A percentile compares a stretch with the other conserved stretches of the same genome.
phyloP scores from a whole-genome alignment of 1,140 invertebrate species.

The Solen grandis region DNA sequence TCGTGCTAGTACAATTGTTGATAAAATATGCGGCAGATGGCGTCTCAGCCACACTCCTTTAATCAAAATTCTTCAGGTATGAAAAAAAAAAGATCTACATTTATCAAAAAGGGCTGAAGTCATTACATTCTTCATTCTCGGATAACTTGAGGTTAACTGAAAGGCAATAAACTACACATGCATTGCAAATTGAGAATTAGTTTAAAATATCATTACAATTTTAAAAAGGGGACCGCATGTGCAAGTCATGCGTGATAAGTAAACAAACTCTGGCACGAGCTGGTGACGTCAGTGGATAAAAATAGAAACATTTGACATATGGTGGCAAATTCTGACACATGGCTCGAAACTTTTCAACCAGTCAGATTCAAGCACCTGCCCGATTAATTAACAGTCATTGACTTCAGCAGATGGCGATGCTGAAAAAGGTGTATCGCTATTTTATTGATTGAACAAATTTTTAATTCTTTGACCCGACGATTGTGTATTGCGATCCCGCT shows the following conservation, averaged over 20 bases:
- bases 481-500: slow-evolving; percentile 33
- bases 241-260: background rate
- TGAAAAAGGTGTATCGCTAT: slow-evolving; percentile 46
- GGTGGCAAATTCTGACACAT: slow-evolving; percentile 51
- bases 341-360: slow-evolving; percentile 5
- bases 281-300: background rate
- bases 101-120: too few relatives aligned
- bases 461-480: slow-evolving; percentile 48
- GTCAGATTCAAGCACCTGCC: slow-evolving; percentile 38
- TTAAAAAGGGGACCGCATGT: too few relatives aligned
- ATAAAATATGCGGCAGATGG: background rate
- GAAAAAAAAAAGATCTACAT: too few relatives aligned
- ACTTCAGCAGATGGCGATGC: slow-evolving; percentile 36
- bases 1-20: background rate
- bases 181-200: too few relatives aligned
- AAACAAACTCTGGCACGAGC: background rate
- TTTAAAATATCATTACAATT: too few relatives aligned
- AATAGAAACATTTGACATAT: slow-evolving; percentile 32
- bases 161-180: too few relatives aligned
- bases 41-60: background rate
- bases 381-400: slow-evolving; percentile 30
- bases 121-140: too few relatives aligned
- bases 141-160: too few relatives aligned
- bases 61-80: background rate
- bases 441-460: slow-evolving; percentile 52